Percentiles rank a stretch among this genome's conserved stretches.
phyloP scores from a whole-genome alignment of 2,113 vertebrate genomes.

The Alexandromys fortis region DNA sequence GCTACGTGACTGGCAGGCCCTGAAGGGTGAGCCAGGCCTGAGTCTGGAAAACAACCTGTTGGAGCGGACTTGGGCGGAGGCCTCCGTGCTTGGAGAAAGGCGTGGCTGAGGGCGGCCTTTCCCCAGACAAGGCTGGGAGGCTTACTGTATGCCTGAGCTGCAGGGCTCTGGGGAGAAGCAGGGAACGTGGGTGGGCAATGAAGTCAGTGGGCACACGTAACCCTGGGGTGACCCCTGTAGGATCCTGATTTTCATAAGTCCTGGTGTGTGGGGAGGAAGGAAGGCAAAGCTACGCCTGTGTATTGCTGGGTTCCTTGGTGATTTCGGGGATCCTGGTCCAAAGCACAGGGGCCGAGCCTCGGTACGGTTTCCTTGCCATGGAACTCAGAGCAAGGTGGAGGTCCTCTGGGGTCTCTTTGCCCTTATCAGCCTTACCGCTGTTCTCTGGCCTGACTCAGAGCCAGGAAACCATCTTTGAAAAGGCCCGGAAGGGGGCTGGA shows the following conservation, averaged over 20 bases:
- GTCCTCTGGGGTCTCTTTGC: neutral
- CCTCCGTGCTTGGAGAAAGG: neutral
- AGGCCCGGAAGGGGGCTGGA: neutral
- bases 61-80: slow-evolving; percentile 42
- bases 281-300: neutral
- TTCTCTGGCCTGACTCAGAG: accelerated
- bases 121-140: neutral
- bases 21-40: slow-evolving; percentile 63
- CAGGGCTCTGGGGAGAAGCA: accelerated
- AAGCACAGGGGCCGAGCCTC: neutral
- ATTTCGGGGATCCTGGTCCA: neutral
- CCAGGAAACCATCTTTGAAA: neutral
- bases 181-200: neutral
- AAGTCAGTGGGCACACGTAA: accelerated
- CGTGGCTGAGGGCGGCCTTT: neutral
- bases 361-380: too few species aligned
- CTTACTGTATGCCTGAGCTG: neutral
- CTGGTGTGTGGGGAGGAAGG: neutral
- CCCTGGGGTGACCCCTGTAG: neutral
- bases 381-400: too few species aligned
- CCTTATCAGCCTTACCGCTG: neutral
- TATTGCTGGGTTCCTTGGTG: neutral
- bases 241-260: neutral
- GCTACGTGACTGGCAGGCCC: slow-evolving; percentile 76
- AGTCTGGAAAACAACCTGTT: slow-evolving; percentile 63